Base-by-base conservation (phyloP, 2,888 invertebrate genomes). In the Lymantria monacha region DNA sequence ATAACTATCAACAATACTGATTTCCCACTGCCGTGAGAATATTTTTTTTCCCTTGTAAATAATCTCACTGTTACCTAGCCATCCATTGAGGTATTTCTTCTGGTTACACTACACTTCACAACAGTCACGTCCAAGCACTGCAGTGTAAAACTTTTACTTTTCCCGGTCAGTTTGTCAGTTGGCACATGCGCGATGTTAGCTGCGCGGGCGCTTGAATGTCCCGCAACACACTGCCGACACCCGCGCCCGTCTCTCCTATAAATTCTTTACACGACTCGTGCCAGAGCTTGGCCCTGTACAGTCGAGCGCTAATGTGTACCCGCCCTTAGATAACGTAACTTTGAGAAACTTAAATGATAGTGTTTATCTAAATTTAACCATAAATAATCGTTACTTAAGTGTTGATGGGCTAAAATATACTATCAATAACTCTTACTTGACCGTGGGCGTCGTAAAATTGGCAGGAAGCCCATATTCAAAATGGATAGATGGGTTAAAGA, bases 251-350 rank as follows among this genome's bases (percentile, higher is more conserved):
- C 84, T 83, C 86, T 83, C 83, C 84, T 87, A 86, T 84, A 87
- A 83, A 87, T 87, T 88, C 85, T 87, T 85, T 83, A 83, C 81
- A 81, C 84, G 82, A 81, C 88, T 86, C 87, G 88, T 86, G 86
- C 83, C 84, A 70, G 74, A 72, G 79, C 80, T 77, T 70, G 83
- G 83, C 83, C 84, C 86, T 85, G 87, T 86, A 90, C 86, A 80
- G 61, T 83, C 85, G 76, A 59, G 76, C 63, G 63, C 79, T 69
- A 66, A 60, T 51, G 57, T 53, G 44, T 46, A 43, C 44, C 42
- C 69, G 80, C 83, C 84, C 84, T 85, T 80, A 57, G 49, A 51
- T 53, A 60, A 53, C 3, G 11, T 11, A 37, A 31, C 40, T 44
- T 33, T 31, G n/a, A 7, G 14, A 33, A 49, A 38, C 22, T 22